Base-by-base conservation (phyloP, 2,888 invertebrate genomes). In the Protodeltote pygarga region DNA sequence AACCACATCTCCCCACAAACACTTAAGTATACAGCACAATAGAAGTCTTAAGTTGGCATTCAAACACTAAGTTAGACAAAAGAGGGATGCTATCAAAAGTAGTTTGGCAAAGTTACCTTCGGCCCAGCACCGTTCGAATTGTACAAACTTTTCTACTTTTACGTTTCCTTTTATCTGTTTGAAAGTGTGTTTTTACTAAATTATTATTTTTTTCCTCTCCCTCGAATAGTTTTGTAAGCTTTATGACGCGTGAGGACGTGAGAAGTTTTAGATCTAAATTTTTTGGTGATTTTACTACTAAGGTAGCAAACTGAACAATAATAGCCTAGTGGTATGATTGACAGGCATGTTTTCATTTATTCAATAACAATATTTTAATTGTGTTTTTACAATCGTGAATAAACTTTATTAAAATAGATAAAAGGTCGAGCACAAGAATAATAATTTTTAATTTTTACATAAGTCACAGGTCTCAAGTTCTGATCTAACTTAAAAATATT, bases 21-120 rank as follows among this genome's bases (percentile, higher is more conserved):
- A 48, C 47, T 52, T 44, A 48, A 59, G 44, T 35, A 45, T 33
- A 58, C 27, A 45, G 44, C 32, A 83, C 83, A 85, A 84, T 81
- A 75, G 77, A 81, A 81, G 79, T 79, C 65, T 59, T 73, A 74
- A 81, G 80, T 80, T 78, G 72, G 55, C 72, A 77, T 71, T 85
- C 85, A 83, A 88, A 89, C 78, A 86, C 82, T 78, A 87, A 89
- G 73, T 87, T 87, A 89, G 89, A 90, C 87, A 90, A 89, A 85
- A 85, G 87, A 83, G 82, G 78, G 78, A 75, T 71, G 77, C 84
- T 79, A 85, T 85, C 84, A 83, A 76, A 81, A 84, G 85, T 85
- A 87, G 87, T 87, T 85, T 72, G 73, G 59, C 77, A 78, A 77
- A 76, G 81, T 65, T 79, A 83, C 84, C 84, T 82, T 83, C 71